Evolutionary conservation across 2,797 vertebrate species (phyloP).

Genomic region (Urosaurus nigricauda): DNA sequence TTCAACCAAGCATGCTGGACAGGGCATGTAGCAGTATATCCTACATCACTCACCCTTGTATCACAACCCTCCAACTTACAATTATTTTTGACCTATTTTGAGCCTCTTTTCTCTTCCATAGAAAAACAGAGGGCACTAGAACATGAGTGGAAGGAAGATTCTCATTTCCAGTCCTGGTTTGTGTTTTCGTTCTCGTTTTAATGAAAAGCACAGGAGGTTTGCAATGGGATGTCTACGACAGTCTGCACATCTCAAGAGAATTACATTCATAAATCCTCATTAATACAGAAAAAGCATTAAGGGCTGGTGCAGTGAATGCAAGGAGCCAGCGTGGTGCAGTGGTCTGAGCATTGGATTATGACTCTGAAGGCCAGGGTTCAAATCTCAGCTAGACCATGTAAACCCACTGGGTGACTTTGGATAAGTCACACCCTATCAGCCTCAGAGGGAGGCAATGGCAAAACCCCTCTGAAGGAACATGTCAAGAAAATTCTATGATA

Average conservation of each 20-base stretch:
- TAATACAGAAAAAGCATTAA: background rate
- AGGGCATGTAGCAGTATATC: background rate
- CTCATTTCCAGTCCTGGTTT: background rate
- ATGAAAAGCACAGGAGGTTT: background rate
- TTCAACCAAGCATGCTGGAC: background rate
- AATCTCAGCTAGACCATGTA: too few relatives aligned
- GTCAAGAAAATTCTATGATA: too few relatives aligned
- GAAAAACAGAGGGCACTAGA: background rate
- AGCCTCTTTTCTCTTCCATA: background rate
- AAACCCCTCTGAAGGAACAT: too few relatives aligned
- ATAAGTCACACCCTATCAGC: too few relatives aligned
- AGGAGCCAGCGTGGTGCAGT: too few relatives aligned
- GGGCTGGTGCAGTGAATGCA: too few relatives aligned
- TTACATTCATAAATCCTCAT: background rate
- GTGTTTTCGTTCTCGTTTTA: background rate
- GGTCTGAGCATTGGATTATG: too few relatives aligned
- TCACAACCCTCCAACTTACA: background rate
- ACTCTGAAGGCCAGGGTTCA: too few relatives aligned
- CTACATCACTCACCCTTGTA: background rate
- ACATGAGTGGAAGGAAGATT: too few relatives aligned
- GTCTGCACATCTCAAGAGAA: background rate
- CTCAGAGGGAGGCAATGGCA: too few relatives aligned
- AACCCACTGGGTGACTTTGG: too few relatives aligned
- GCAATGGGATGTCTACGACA: background rate
- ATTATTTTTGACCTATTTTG: slow-evolving; percentile 8